phyloP scores from a whole-genome alignment of 2,888 invertebrate genomes.

The Xestia ashworthii region DNA sequence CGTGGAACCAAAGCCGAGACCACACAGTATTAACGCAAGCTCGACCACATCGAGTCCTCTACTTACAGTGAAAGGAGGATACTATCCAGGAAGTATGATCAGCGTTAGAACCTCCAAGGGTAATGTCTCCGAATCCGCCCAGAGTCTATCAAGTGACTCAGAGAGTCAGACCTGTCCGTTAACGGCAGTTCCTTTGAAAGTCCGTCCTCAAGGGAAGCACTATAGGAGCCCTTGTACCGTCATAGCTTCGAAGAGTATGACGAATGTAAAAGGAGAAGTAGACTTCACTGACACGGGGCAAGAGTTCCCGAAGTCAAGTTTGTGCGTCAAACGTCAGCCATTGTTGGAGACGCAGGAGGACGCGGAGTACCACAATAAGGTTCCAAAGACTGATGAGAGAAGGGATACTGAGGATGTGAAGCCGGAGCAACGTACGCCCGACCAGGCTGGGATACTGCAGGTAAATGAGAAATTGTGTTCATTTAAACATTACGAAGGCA shows the following conservation, averaged over 20 bases:
- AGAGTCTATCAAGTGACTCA: constrained; percentile 92
- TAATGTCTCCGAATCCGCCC: constrained; percentile 92
- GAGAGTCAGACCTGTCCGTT: constrained; percentile 91
- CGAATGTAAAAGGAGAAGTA: constrained; percentile 90
- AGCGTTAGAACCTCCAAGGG: constrained; percentile 91
- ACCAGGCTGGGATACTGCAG: constrained; percentile 92
- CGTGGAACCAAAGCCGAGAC: constrained; percentile 87
- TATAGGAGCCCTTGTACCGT: constrained; percentile 83
- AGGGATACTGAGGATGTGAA: constrained; percentile 77
- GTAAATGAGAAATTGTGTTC: constrained; percentile 79
- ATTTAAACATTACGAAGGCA: constrained; percentile 2
- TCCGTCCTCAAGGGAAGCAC: constrained; percentile 88
- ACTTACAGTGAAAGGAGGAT: constrained; percentile 91
- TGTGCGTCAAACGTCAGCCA: constrained; percentile 88
- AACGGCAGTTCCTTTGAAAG: constrained; percentile 89
- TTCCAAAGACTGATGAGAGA: constrained; percentile 87
- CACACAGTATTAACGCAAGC: constrained; percentile 91
- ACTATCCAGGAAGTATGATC: constrained; percentile 92
- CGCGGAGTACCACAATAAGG: constrained; percentile 88
- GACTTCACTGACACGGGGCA: constrained; percentile 87
- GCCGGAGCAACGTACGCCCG: constrained; percentile 81
- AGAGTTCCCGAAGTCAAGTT: constrained; percentile 78
- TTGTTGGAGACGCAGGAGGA: constrained; percentile 85
- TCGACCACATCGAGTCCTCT: constrained; percentile 94
- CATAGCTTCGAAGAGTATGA: constrained; percentile 91